Conservation (phyloP, 2,797 vertebrate genomes). For the Thamnophis elegans region DNA sequence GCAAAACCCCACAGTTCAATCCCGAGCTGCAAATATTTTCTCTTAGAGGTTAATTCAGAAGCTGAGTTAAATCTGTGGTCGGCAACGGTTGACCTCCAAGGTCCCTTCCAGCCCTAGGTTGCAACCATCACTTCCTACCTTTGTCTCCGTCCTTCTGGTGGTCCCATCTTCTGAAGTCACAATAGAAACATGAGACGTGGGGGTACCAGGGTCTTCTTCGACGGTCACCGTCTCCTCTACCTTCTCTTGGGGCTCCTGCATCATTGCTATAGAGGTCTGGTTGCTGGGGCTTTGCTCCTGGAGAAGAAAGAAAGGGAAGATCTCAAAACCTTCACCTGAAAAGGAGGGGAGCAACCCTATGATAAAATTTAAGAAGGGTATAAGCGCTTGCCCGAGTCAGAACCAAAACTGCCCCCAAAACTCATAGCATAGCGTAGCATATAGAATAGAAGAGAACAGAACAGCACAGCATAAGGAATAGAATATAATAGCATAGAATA, state of each 20-base stretch:
- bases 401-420: too few relatives aligned
- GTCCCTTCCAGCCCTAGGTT: too few relatives aligned
- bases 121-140: slow-evolving; percentile 73
- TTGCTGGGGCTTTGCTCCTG: slow-evolving; percentile 97
- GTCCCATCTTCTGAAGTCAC: slow-evolving; percentile 91
- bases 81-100: too few relatives aligned
- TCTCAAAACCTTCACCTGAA: fast-evolving
- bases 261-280: slow-evolving; percentile 93
- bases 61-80: background rate
- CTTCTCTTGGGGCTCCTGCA: slow-evolving; percentile 87
- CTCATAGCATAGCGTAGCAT: too few relatives aligned
- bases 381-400: background rate
- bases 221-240: slow-evolving; percentile 80
- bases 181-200: slow-evolving; percentile 88
- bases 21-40: too few relatives aligned
- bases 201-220: slow-evolving; percentile 88
- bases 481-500: too few relatives aligned
- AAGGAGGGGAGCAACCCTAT: background rate
- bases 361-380: background rate
- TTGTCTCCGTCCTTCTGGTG: slow-evolving; percentile 95
- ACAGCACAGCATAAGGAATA: too few relatives aligned
- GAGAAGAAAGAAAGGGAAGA: slow-evolving; percentile 19
- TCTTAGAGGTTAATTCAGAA: background rate
- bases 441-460: too few relatives aligned
- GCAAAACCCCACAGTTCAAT: too few relatives aligned